phyloP scores from a whole-genome alignment of 2,888 invertebrate genomes.

The Pecten maximus region DNA sequence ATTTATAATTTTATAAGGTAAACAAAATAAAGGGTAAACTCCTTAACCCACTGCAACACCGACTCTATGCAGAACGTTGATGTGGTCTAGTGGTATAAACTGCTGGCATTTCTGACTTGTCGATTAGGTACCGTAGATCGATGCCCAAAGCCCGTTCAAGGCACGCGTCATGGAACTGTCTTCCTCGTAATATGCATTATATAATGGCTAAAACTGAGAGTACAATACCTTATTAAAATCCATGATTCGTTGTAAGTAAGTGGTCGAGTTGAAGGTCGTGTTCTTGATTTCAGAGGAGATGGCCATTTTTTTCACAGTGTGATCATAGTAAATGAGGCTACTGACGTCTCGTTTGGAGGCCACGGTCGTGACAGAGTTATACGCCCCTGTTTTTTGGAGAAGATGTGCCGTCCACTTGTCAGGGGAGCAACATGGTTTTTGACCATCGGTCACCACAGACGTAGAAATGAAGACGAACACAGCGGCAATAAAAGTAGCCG shows the following conservation, averaged over 20 bases:
- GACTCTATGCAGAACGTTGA: no score
- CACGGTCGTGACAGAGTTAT: neutral
- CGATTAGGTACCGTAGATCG: no score
- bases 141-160: no score
- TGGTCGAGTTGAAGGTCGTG: neutral
- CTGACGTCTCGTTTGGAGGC: neutral
- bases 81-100: no score
- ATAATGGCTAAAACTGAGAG: no score
- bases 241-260: neutral
- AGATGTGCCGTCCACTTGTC: conserved; percentile 3
- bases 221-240: neutral
- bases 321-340: neutral
- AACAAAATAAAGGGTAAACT: no score
- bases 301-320: neutral
- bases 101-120: no score
- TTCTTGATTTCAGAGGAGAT: neutral
- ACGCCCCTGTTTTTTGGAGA: neutral
- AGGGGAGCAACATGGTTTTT: neutral
- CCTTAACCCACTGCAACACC: no score
- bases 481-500: neutral
- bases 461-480: neutral
- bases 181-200: no score
- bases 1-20: no score
- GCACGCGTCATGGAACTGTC: no score
- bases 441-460: neutral